A percentile compares a stretch with the other conserved stretches of the same genome.
Conservation (phyloP, 2,888 invertebrate genomes). For the Invenusta paracnida region DNA sequence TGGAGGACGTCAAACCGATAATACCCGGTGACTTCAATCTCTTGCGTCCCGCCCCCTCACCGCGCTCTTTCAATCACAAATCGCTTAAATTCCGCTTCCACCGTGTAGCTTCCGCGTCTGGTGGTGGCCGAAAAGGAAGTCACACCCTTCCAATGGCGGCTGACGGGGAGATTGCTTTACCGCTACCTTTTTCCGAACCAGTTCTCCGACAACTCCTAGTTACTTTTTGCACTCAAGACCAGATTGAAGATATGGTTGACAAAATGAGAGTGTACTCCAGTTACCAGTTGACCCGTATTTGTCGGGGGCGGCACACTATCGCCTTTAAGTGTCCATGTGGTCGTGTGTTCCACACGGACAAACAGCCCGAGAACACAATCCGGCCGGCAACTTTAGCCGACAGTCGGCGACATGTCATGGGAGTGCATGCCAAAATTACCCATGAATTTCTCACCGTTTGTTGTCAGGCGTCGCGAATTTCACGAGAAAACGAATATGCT, state of each 20-base stretch:
- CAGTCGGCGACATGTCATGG: constrained; percentile 43
- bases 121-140: constrained; percentile 34
- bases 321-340: constrained; percentile 43
- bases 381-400: constrained; percentile 43
- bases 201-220: constrained; percentile 37
- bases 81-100: not conserved
- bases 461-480: constrained; percentile 43
- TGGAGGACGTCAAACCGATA: constrained; percentile 7
- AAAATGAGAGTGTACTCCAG: constrained; percentile 44
- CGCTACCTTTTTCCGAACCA: constrained; percentile 41
- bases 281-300: constrained; percentile 34
- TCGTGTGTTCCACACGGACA: constrained; percentile 42
- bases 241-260: constrained; percentile 37
- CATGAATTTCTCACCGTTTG: constrained; percentile 42
- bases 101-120: not conserved
- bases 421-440: constrained; percentile 43
- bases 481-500: constrained; percentile 38
- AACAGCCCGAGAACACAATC: constrained; percentile 38
- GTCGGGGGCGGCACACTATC: constrained; percentile 31
- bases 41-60: not conserved
- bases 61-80: not conserved
- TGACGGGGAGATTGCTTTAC: constrained; percentile 1
- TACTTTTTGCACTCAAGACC: constrained; percentile 3
- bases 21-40: constrained; percentile 1
- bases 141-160: constrained; percentile 24